Base-by-base conservation (phyloP, 2,797 vertebrate genomes). In the Ptychobarbus kaznakovi region DNA sequence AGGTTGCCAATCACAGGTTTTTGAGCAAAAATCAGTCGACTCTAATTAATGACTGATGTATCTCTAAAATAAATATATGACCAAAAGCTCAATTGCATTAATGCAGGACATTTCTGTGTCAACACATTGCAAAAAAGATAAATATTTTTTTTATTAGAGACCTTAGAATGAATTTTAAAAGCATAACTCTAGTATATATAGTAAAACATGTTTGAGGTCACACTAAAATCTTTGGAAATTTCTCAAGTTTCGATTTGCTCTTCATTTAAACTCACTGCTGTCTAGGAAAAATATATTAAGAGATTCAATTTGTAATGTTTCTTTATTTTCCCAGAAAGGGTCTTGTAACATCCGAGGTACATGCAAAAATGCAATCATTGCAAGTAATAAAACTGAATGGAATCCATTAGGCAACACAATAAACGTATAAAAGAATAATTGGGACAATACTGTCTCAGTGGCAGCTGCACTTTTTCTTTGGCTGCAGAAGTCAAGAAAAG, bases 401-500 rank as follows among this genome's bases (percentile, higher is more conserved):
- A 69, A 20, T 61, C 22, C 22, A 25, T 77, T 77, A 56, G 49
- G 18, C 38, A 58, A 25, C 53, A 77, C 20, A 77, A 75, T 75
- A 75, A 42, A 40, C 12, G 58, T 58, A 16, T 58, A n/a, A 77
- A 58, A 25, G 3, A 40, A 58, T 77, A 13, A 75, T 53, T 75
- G 38, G 32, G 28, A 56, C 18, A 22, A 32, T n/a, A 56, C 18
- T 8, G 18, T 78, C 22, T 42, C 75, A 61, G 53, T 25, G 75
- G 35, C 22, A 61, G 75, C 35, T 40, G 35, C 22, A 56, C 74
- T 77, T 58, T 58, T 38, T 77, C 20, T 77, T 77, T 77, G 51
- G 12, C 75, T n/a, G 75, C 32, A 61, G 13, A 61, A 78, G 75
- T 76, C 20, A 76, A 32, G 12, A 61, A 78, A 61, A 61, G 53